Conservation (phyloP, 2,797 vertebrate species). For the Gallinago nigripennis region DNA sequence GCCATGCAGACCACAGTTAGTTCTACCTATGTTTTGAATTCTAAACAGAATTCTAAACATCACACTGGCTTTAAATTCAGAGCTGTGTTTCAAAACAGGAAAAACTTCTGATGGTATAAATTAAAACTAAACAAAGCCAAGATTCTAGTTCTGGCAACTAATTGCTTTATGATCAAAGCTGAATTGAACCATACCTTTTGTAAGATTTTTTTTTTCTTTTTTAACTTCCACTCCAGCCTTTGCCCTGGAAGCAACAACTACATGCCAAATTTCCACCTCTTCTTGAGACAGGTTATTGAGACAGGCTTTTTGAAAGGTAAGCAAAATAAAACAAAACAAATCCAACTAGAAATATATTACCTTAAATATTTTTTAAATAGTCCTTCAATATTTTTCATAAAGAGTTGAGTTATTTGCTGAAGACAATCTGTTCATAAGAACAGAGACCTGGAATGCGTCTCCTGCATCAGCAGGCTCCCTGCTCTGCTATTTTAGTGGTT, state of each 20-base stretch:
- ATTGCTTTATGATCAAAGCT: background rate
- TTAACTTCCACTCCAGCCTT: background rate
- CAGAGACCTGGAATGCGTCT: background rate
- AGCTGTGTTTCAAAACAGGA: background rate
- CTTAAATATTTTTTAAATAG: background rate
- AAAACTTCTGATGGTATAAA: background rate
- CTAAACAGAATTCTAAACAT: background rate
- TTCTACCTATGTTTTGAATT: background rate
- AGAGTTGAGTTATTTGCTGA: background rate
- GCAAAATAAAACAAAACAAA: background rate
- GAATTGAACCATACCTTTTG: background rate
- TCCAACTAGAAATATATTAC: background rate
- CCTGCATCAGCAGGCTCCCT: background rate
- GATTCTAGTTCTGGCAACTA: background rate
- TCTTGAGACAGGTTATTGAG: background rate
- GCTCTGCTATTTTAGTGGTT: constrained; percentile 11
- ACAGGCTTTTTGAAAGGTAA: background rate
- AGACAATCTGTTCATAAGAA: constrained; percentile 17
- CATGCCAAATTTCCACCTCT: background rate
- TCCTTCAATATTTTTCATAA: background rate
- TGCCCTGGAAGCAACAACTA: background rate
- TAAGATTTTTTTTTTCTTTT: background rate
- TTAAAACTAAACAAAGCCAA: background rate
- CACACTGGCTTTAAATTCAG: background rate
- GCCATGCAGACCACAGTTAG: background rate